A percentile compares a stretch with the other conserved stretches of the same genome.
Conservation (phyloP, 2,113 vertebrate species). For the Myrmecobius fasciatus region DNA sequence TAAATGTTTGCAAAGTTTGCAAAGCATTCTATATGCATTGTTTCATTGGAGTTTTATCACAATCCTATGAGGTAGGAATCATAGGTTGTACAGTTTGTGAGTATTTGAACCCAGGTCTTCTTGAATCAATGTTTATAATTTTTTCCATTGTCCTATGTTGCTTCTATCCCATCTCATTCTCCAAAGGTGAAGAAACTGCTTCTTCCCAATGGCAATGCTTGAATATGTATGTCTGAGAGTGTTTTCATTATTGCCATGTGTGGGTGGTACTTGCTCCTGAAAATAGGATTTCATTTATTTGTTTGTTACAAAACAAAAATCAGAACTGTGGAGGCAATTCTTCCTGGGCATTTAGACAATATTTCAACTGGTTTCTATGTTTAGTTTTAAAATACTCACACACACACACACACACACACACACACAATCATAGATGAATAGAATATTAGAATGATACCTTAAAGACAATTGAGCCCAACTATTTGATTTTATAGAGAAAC, state of each 20-base stretch:
- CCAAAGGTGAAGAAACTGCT: constrained; percentile 7
- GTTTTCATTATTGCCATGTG: constrained; percentile 45
- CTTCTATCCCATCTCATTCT: neutral
- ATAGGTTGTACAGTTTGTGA: neutral
- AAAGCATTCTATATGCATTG: neutral
- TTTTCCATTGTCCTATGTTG: neutral
- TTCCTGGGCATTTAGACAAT: constrained; percentile 58
- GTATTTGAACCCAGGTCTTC: neutral
- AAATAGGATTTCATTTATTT: constrained; percentile 71
- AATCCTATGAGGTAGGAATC: neutral
- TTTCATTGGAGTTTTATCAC: neutral
- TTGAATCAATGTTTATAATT: neutral
- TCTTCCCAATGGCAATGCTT: constrained; percentile 39
- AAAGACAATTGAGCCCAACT: neutral
- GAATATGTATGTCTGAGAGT: neutral
- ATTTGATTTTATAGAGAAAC: constrained; percentile 1
- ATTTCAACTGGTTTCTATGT: constrained; percentile 54
- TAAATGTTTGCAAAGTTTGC: neutral
- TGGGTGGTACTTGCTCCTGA: constrained; percentile 53
- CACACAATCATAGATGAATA: constrained; percentile 18
- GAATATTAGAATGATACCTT: constrained; percentile 30
- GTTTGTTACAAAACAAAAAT: constrained; percentile 59
- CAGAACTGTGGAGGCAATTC: constrained; percentile 60
- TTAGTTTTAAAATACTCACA: constrained; percentile 61
- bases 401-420: neutral